A percentile compares a stretch with the other conserved stretches of the same genome.
phyloP scores from a whole-genome alignment of 2,113 vertebrate genomes.

The Cranoglanis bouderius region DNA sequence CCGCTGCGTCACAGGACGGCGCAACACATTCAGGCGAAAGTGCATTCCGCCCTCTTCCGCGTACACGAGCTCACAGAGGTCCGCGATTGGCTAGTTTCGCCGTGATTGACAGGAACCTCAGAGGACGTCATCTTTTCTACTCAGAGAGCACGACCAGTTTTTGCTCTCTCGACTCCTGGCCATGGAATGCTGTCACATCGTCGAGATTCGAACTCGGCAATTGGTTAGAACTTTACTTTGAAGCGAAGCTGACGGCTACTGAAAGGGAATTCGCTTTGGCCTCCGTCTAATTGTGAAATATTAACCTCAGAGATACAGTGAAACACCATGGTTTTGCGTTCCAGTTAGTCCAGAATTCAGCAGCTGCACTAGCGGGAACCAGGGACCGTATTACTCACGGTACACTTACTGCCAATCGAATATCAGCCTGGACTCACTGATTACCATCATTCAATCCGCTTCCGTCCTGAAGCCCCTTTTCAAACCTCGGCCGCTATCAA shows the following conservation, averaged over 20 bases:
- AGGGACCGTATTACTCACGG: not conserved
- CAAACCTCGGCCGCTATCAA: not conserved
- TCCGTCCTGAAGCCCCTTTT: not conserved
- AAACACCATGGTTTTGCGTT: not conserved
- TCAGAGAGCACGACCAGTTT: not conserved
- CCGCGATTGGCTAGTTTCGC: not conserved
- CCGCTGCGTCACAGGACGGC: not conserved
- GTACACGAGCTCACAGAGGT: not conserved
- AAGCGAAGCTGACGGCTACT: not conserved
- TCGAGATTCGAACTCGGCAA: not conserved
- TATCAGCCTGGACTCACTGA: not conserved
- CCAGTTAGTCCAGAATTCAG: not conserved
- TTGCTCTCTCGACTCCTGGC: not conserved
- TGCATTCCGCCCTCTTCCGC: not conserved
- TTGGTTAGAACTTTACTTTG: not conserved
- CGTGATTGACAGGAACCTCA: not conserved
- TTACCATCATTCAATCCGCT: slow-evolving; percentile 1
- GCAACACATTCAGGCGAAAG: not conserved
- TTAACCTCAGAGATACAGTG: not conserved
- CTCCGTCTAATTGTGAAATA: not conserved
- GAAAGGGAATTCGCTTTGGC: not conserved
- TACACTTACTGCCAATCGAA: not conserved
- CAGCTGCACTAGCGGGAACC: not conserved
- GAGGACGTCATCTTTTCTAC: too few relatives aligned
- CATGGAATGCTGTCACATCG: not conserved